Evolutionary conservation across 2,888 invertebrate species (phyloP).

Genomic region (Drosophila stalkeri): DNA sequence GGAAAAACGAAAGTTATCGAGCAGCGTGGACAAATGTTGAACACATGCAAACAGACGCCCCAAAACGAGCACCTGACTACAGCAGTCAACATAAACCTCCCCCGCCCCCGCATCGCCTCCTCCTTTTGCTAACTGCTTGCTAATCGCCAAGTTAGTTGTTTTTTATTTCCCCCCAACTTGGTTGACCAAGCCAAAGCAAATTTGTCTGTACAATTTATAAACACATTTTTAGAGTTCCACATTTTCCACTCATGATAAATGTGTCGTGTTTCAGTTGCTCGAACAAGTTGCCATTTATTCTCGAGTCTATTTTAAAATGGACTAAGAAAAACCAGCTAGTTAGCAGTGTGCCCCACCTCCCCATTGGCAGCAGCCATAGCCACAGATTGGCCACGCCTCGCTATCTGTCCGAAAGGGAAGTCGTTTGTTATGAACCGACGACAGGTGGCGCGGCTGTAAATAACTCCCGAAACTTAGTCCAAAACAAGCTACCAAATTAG

Average conservation of each 20-base stretch:
- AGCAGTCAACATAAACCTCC: background rate
- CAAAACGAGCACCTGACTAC: slow-evolving; percentile 27
- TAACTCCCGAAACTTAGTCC: slow-evolving; percentile 36
- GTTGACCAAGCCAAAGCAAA: slow-evolving; percentile 41
- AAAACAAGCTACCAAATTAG: slow-evolving; percentile 69
- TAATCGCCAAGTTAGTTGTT: slow-evolving; percentile 44
- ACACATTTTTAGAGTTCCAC: slow-evolving; percentile 46
- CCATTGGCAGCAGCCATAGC: background rate
- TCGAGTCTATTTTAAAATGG: slow-evolving; percentile 44
- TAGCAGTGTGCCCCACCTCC: background rate
- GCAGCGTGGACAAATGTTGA: slow-evolving; percentile 70
- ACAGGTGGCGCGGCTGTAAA: slow-evolving; percentile 69
- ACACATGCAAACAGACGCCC: slow-evolving; percentile 67
- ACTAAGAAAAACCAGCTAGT: slow-evolving; percentile 8
- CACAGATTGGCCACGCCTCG: slow-evolving; percentile 47
- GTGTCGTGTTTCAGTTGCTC: slow-evolving; percentile 66
- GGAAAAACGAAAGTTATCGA: slow-evolving; percentile 70
- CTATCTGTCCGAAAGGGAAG: slow-evolving; percentile 56
- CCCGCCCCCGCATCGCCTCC: background rate
- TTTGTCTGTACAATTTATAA: slow-evolving; percentile 56
- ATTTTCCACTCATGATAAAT: slow-evolving; percentile 68
- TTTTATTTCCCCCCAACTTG: slow-evolving; percentile 5
- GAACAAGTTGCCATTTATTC: slow-evolving; percentile 73
- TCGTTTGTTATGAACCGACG: slow-evolving; percentile 61
- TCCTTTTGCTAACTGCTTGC: slow-evolving; percentile 28